Evolutionary conservation across 2,797 vertebrate genomes (phyloP).

Genomic region (Anisognathus igniventris): DNA sequence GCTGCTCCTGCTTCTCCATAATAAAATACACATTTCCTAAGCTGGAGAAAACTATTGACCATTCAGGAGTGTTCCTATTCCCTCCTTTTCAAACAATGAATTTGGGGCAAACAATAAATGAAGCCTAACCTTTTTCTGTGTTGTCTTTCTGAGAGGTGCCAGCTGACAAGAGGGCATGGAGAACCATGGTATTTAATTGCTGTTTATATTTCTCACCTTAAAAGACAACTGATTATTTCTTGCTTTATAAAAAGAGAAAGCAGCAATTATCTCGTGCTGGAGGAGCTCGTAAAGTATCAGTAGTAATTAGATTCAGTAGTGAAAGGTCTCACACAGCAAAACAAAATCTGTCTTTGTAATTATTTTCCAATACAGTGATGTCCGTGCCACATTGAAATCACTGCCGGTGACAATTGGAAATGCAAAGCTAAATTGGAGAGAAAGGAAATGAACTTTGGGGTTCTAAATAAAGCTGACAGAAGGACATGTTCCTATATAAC

Average conservation of each 20-base stretch:
- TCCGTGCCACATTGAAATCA: rapidly evolving
- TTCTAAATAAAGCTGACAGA: not conserved
- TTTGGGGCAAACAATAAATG: not conserved
- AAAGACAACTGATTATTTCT: conserved; percentile 41
- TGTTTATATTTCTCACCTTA: conserved; percentile 49
- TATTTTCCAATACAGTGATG: conserved; percentile 11
- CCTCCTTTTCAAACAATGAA: not conserved
- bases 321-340: conserved; percentile 35
- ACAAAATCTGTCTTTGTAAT: conserved; percentile 49
- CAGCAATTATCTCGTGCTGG: conserved; percentile 37
- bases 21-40: not conserved
- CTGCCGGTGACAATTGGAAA: not conserved
- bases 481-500: not conserved
- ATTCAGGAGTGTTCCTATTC: not conserved
- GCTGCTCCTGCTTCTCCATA: not conserved
- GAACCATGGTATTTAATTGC: conserved; percentile 27
- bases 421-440: not conserved
- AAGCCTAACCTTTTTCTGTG: not conserved
- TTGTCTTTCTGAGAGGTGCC: not conserved
- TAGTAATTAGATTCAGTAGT: conserved; percentile 37
- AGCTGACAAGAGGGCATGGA: not conserved
- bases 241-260: conserved; percentile 33
- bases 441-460: not conserved
- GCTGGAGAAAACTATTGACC: not conserved
- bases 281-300: conserved; percentile 31